Base-by-base conservation (phyloP, 2,888 invertebrate species). In the Branchellion lobata region DNA sequence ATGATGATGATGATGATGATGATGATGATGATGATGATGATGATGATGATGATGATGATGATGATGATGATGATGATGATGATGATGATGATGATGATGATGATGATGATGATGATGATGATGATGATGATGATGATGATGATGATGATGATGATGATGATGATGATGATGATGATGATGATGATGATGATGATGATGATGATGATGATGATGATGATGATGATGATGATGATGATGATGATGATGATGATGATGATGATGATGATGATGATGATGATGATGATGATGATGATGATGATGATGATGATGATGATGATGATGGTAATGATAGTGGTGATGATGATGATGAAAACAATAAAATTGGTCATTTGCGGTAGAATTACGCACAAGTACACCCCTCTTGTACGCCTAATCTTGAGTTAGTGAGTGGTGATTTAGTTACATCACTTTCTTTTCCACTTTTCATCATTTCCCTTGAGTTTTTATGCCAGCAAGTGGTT, bases 91-190 rank as follows among this genome's bases (percentile, higher is more conserved):
- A 40, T 40, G 27, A 53, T 75, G 75, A 75, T 11, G 51, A 75
- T 18, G 51, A 75, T 21, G 51, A 51, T 51, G 51, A 51, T 18
- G 18, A 51, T 51, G 90, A 92, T 96, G 31, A 97, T 98, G 88
- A 94, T 93, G 80, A 99, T 97, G 90, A 95, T 98, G 96, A 94
- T 99, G 81, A 96, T 99, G 97, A 99, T 99, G 1, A 94, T 98
- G 84, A 99, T 47, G 27, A 74, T 47, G 47, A 74, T 40, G 47
- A 40, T 31, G 47, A 1, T 14, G 47, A 47, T 74, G 47, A 74
- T 31, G 99, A 90, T 98, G 14, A 31, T 1, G 36, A 34, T 34
- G 14, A 75, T 53, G 8, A 75, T 75, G 51, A 75, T 36, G 1
- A 74, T 75, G 1, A 47, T 75, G 18, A n/a, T 74, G 51, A 74